Evolutionary conservation across 2,113 vertebrate genomes (phyloP), one percentile per base, ranked within the genome.

Genomic region (Pyxicephalus adspersus): DNA sequence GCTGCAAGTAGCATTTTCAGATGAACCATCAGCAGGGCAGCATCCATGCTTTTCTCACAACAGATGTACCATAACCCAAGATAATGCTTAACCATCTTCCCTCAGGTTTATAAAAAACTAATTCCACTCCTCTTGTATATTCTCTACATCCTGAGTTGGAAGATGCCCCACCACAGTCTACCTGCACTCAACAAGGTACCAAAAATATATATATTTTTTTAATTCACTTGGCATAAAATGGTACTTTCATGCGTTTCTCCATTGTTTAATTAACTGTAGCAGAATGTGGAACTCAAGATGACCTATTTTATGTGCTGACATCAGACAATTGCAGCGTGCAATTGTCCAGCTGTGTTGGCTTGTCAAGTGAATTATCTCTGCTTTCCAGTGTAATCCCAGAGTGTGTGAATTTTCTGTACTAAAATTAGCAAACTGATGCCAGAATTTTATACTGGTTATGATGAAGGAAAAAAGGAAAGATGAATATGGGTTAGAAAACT

Each of bases 401-500:
- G 54, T 60, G 29, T 31, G 34, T 25, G 26, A 57, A 74, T 17
- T 54, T 38, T 58, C n/a, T 74, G 26, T 19, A 34, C 54, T 58
- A 60, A 22, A 34, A 74, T 74, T 57, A 31, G 54, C 51, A 57
- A 29, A 15, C 8, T 5, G 19, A 29, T 34, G 52, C 52, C 26
- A 57, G 4, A 29, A 58, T 34, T n/a, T 5, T 9, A n/a, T n/a
- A 58, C 22, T 58, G 9, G 20, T 67, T 67, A 45, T 3, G 28
- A 16, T 17, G 17, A n/a, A 20, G 61, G 22, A 55, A 31, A 31
- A 25, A 38, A 34, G 50, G n/a, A 8, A 58, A 31, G 26, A 5
- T 23, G 15, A 28, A 51, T 17, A 50, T 4, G 17, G 38, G 34
- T n/a, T 52, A 38, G 16, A 64, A 31, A 87, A 95, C 97, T 98